A percentile compares a stretch with the other conserved stretches of the same genome.
Conservation (phyloP, 2,113 vertebrate species). For the Kobus ellipsiprymnus region DNA sequence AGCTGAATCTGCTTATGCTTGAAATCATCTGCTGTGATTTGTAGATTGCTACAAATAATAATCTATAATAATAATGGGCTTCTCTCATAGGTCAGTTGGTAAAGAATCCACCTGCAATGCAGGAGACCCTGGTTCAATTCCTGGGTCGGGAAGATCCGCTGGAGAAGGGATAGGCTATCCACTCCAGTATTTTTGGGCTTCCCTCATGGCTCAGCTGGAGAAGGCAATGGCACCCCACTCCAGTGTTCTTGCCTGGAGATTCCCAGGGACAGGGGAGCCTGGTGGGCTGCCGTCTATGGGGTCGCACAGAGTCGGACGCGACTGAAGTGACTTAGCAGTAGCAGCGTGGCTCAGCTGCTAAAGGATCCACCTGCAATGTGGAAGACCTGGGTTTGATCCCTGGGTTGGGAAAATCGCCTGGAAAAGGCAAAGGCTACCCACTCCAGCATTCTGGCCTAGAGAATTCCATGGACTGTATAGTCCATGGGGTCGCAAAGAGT, state of each 20-base stretch:
- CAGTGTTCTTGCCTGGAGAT: no score
- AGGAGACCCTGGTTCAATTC: not conserved
- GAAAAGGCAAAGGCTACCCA: not conserved
- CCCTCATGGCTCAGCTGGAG: not conserved
- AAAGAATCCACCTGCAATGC: not conserved
- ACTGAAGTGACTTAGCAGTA: no score
- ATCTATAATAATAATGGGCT: not conserved
- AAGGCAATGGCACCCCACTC: no score
- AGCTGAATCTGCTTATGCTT: not conserved
- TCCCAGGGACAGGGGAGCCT: no score
- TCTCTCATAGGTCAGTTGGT: not conserved
- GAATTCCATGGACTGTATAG: not conserved
- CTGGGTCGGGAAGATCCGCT: not conserved
- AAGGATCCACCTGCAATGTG: not conserved
- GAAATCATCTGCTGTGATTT: not conserved
- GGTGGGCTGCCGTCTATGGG: no score
- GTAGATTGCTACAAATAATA: not conserved
- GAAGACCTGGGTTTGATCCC: not conserved
- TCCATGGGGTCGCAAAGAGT: not conserved
- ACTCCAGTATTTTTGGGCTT: not conserved
- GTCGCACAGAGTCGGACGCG: no score
- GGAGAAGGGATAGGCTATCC: not conserved
- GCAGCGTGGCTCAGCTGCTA: not conserved
- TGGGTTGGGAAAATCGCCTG: not conserved
- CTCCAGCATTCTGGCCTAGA: not conserved